These are phyloP conservation scores for Atherinomorus stipes DNA, from an alignment of 2,113 vertebrate species.

Conservation along the genomic window DNA sequence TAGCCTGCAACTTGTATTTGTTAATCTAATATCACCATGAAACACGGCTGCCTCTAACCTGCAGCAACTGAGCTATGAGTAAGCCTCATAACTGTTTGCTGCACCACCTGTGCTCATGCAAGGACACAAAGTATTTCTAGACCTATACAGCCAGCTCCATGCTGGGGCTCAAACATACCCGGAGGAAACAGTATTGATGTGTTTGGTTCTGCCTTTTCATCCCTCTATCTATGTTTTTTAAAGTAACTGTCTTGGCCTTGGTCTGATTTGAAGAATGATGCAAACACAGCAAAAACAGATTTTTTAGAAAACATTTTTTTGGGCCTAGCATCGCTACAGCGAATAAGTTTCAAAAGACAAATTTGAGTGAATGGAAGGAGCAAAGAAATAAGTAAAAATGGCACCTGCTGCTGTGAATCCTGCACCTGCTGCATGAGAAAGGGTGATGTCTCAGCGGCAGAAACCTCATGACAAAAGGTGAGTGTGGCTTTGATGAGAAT, in stretches of 20 bases:
- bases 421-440: slow-evolving; percentile 38
- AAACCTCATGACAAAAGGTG: slow-evolving; percentile 47
- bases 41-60: slow-evolving; percentile 22
- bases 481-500: slow-evolving; percentile 67
- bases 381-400: slow-evolving; percentile 18
- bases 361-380: slow-evolving; percentile 27
- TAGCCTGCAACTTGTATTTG: slow-evolving; percentile 22
- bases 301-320: slow-evolving; percentile 27
- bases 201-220: slow-evolving; percentile 13
- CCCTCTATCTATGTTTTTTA: background rate
- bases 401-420: slow-evolving; percentile 8
- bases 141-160: slow-evolving; percentile 41
- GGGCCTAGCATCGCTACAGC: background rate
- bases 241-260: background rate
- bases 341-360: background rate
- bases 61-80: slow-evolving; percentile 50
- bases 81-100: slow-evolving; percentile 37
- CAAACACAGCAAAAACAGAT: slow-evolving; percentile 6
- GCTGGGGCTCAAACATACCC: slow-evolving; percentile 28
- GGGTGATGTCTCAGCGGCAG: slow-evolving; percentile 29
- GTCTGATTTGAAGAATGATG: background rate
- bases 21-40: slow-evolving; percentile 57
- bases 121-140: slow-evolving; percentile 16
- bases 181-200: slow-evolving; percentile 44
- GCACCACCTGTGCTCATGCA: slow-evolving; percentile 52